phyloP scores from a whole-genome alignment of 2,113 vertebrate genomes.

The Lepisosteus oculatus region DNA sequence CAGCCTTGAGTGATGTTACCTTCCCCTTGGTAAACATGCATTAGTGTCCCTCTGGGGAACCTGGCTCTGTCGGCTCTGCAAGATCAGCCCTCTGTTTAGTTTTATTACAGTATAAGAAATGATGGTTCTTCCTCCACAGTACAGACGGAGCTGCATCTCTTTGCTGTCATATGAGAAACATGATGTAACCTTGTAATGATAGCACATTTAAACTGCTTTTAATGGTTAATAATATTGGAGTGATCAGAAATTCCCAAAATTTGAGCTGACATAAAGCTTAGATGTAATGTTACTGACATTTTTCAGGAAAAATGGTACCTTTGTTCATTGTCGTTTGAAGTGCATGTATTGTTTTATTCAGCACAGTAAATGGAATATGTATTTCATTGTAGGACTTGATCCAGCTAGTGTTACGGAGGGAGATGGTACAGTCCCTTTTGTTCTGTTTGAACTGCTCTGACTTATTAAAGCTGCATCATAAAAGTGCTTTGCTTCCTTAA shows the following conservation, averaged over 20 bases:
- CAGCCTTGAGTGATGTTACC: background rate
- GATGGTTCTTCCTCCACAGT: too few relatives aligned
- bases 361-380: slow-evolving; percentile 46
- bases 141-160: too few relatives aligned
- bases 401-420: slow-evolving; percentile 70
- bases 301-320: background rate
- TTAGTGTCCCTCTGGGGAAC: background rate
- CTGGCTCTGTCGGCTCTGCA: background rate
- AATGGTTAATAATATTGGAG: too few relatives aligned
- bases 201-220: too few relatives aligned
- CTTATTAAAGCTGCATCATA: slow-evolving; percentile 26
- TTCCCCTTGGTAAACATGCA: background rate
- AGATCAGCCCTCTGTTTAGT: background rate
- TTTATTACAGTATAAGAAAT: too few relatives aligned
- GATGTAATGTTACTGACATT: too few relatives aligned
- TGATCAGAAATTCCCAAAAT: too few relatives aligned
- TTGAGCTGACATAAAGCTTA: too few relatives aligned
- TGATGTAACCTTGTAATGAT: too few relatives aligned
- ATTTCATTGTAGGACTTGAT: slow-evolving; percentile 71
- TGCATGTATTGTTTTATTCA: slow-evolving; percentile 23
- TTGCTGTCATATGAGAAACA: too few relatives aligned
- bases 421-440: slow-evolving; percentile 63
- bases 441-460: slow-evolving; percentile 24
- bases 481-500: slow-evolving; percentile 35
- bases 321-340: slow-evolving; percentile 1